Evolutionary conservation across 2,888 invertebrate species (phyloP), one percentile per base, ranked within the genome.

Genomic region (Perdita meconis): DNA sequence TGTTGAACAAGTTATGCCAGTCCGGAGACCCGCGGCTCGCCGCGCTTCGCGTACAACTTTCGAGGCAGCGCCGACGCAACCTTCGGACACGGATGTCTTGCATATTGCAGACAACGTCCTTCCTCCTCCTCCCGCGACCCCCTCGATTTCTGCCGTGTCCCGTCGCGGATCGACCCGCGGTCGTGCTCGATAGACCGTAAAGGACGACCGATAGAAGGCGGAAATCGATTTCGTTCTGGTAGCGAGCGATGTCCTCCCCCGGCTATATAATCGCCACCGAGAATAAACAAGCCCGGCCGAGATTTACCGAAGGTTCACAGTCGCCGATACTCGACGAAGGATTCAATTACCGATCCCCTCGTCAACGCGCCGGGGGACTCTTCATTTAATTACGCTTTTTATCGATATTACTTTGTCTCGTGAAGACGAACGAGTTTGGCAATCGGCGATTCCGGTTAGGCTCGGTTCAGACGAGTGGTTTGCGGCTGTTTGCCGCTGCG

Each of bases 1-100:
- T 88, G 90, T 90, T 86, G 88, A 89, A 88, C 89, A 89, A 88
- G 87, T 90, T 89, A 87, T 86, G 86, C 84, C 84, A 83, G 84
- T 82, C 82, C 81, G 63, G 50, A 42, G 60, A 44, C 64, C 55
- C 65, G 74, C 66, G 76, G 76, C 80, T 68, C 60, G 40, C 42
- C 64, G 64, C 68, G 56, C 50, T 51, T 61, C 56, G 60, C 61
- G 50, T 65, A 42, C 34, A 50, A 34, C 60, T 72, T 66, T 67
- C 69, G 72, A 24, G 51, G 50, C 72, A 56, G 51, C 65, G 42
- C 56, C 55, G 66, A 16, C 36, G 67, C 71, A 60, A 69, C 63
- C 76, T 57, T 71, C 64, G 42, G 60, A 57, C 57, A 67, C 70
- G 75, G 76, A 78, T 70, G 68, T 73, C 78, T 70, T 59, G 69